Evolutionary conservation across 2,888 invertebrate genomes (phyloP), one percentile per base, ranked within the genome.

Genomic region (Emmelina monodactyla): DNA sequence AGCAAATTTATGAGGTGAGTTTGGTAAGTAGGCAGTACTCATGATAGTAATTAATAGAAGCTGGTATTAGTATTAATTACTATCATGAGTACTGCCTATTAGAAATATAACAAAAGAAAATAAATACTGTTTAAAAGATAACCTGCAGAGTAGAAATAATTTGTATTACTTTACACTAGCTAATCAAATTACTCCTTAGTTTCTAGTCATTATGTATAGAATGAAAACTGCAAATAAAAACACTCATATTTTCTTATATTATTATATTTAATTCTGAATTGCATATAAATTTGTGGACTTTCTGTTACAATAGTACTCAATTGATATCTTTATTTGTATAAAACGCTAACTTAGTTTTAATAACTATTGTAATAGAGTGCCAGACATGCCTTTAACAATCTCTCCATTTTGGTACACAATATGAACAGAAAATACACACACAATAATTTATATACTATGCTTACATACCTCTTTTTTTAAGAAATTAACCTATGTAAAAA

Each of bases 211-310:
- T n/a, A n/a, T n/a, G n/a, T n/a, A n/a, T n/a, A n/a, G n/a, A n/a
- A n/a, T n/a, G n/a, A n/a, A n/a, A n/a, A n/a, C n/a, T n/a, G n/a
- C n/a, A 39, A 58, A 57, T 51, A 45, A 66, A 63, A 67, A 62
- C 55, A 52, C 51, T 37, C 14, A 41, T 47, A 40, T 39, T 51
- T 50, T 65, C 75, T 76, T 78, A 78, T 69, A 72, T 75, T 73
- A 75, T 72, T 72, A 66, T 70, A 76, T 71, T 60, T 75, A 75
- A 62, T 73, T 76, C 56, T 75, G 66, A 69, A 72, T 73, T 75
- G 75, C 76, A 78, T 79, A 76, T 71, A 78, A 79, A 78, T 76
- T 72, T 76, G 76, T 78, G 79, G 76, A 79, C 78, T 76, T 78
- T 68, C 75, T 73, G 75, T 76, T 73, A 75, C 72, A 75, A 75